Conservation (phyloP, 2,113 vertebrate species). For the Hippocampus abdominalis region DNA sequence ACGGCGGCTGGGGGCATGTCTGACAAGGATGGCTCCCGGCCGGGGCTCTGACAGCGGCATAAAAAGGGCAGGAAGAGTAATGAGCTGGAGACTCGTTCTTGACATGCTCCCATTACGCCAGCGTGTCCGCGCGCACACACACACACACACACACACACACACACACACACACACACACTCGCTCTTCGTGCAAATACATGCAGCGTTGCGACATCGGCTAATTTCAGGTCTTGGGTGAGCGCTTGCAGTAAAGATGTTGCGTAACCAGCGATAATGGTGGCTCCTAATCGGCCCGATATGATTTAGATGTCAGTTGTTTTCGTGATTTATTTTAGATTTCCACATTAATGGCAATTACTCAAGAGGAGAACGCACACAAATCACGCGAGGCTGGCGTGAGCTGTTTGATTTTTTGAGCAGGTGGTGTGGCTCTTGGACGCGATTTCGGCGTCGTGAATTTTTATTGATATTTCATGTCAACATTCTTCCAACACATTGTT, state of each 20-base stretch:
- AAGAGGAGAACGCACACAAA: too few species aligned
- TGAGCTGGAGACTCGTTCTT: slow-evolving; percentile 59
- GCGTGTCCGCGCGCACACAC: slow-evolving; percentile 14
- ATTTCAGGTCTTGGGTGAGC: background rate
- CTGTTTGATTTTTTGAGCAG: too few species aligned
- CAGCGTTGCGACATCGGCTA: background rate
- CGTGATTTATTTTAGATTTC: slow-evolving; percentile 1
- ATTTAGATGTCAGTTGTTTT: background rate
- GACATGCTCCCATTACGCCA: slow-evolving; percentile 66
- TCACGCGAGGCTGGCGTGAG: too few species aligned
- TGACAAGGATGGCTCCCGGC: slow-evolving; percentile 64
- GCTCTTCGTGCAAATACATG: background rate
- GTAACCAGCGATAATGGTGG: background rate
- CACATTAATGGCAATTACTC: background rate
- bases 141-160: background rate
- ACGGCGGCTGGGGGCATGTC: slow-evolving; percentile 48
- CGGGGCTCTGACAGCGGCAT: slow-evolving; percentile 60
- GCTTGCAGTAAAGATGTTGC: background rate
- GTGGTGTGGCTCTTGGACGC: too few species aligned
- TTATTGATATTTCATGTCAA: too few species aligned
- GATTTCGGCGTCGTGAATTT: too few species aligned
- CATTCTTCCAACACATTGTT: too few species aligned
- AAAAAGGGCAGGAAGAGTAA: slow-evolving; percentile 66
- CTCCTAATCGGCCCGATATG: background rate
- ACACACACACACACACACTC: slow-evolving; percentile 1